Evolutionary conservation across 2,797 vertebrate species (phyloP).

Genomic region (Sebastes jordani): DNA sequence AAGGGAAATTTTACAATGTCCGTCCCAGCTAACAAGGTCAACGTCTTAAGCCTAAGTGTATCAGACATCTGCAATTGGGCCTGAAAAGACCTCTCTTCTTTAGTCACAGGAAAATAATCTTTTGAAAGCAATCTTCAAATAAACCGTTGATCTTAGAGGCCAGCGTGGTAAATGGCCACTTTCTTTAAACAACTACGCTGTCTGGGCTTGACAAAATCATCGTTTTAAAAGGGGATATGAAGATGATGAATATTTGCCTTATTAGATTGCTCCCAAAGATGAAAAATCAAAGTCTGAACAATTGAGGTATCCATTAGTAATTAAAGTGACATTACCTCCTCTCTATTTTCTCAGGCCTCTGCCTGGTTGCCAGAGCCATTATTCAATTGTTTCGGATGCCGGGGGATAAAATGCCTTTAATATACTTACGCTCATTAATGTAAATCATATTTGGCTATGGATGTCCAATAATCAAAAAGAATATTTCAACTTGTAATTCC

Average conservation of each 20-base stretch:
- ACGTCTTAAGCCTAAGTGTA: constrained; percentile 47
- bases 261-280: constrained; percentile 82
- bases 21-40: constrained; percentile 64
- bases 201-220: constrained; percentile 74
- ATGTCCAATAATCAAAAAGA: constrained; percentile 90
- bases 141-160: constrained; percentile 70
- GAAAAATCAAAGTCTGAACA: constrained; percentile 84
- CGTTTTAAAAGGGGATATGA: constrained; percentile 76
- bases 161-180: constrained; percentile 68
- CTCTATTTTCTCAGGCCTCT: constrained; percentile 66
- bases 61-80: constrained; percentile 55
- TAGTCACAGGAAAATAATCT: constrained; percentile 54
- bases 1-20: constrained; percentile 38
- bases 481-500: constrained; percentile 86
- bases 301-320: constrained; percentile 85
- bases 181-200: constrained; percentile 73
- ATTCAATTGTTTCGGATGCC: constrained; percentile 84
- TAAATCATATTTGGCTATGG: constrained; percentile 90
- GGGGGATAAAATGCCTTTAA: constrained; percentile 86
- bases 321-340: constrained; percentile 84
- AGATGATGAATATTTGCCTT: constrained; percentile 84
- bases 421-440: constrained; percentile 89
- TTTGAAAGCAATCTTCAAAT: constrained; percentile 80
- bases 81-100: constrained; percentile 62
- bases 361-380: constrained; percentile 80